Evolutionary conservation across 2,888 invertebrate genomes (phyloP).

Genomic region (Agonopterix heracliana): DNA sequence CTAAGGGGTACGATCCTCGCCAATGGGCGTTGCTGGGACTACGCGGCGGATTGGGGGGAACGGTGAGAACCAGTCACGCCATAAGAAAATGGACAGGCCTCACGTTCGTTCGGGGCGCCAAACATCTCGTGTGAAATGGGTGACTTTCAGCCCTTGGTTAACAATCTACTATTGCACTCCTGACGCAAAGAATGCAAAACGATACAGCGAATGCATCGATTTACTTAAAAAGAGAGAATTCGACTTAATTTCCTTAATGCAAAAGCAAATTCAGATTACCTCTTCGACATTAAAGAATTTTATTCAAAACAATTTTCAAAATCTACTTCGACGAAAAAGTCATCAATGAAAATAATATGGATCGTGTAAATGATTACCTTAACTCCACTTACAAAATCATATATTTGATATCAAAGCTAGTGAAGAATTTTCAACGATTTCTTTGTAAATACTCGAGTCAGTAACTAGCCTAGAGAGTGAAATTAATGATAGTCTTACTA

Average conservation of each 20-base stretch:
- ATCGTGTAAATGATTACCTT: constrained; percentile 16
- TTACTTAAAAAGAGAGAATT: constrained; percentile 22
- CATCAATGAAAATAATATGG: constrained; percentile 23
- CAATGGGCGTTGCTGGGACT: too few relatives aligned
- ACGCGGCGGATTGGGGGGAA: too few relatives aligned
- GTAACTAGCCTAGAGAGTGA: constrained; percentile 19
- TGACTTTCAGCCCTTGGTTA: too few relatives aligned
- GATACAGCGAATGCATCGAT: constrained; percentile 25
- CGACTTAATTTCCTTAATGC: constrained; percentile 14
- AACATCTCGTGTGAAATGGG: too few relatives aligned
- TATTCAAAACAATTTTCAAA: constrained; percentile 22
- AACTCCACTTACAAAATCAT: constrained; percentile 14
- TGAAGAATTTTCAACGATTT: constrained; percentile 21
- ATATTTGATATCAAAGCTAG: constrained; percentile 18
- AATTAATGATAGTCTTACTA: constrained; percentile 18
- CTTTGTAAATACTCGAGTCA: constrained; percentile 19
- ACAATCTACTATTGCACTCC: too few relatives aligned
- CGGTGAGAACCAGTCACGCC: too few relatives aligned
- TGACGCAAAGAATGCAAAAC: constrained; percentile 24
- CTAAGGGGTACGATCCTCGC: too few relatives aligned
- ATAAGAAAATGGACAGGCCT: too few relatives aligned
- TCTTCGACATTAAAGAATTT: constrained; percentile 22
- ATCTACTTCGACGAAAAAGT: constrained; percentile 21
- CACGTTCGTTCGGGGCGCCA: too few relatives aligned
- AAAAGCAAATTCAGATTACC: constrained; percentile 24